Conservation (phyloP, 2,888 invertebrate species). For the Empis livida region DNA sequence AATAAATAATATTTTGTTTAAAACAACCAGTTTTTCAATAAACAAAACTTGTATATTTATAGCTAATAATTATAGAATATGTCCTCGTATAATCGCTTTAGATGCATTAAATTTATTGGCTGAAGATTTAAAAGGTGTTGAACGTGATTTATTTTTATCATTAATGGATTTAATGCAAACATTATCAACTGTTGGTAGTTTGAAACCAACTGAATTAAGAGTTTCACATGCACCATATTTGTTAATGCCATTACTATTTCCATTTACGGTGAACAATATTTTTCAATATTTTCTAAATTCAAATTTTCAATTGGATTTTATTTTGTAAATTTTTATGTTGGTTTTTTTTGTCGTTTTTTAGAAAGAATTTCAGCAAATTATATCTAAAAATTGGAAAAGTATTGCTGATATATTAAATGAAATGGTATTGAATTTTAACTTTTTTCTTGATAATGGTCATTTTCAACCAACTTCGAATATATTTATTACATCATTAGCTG, state of each 20-base stretch:
- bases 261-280: constrained; percentile 2
- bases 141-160: constrained; percentile 7
- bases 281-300: neutral
- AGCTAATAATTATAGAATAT: constrained; percentile 10
- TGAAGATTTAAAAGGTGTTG: constrained; percentile 8
- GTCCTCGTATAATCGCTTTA: constrained; percentile 8
- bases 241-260: constrained; percentile 10
- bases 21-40: no score
- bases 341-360: neutral
- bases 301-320: neutral
- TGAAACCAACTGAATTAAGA: constrained; percentile 11
- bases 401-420: constrained; percentile 10
- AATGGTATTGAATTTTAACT: constrained; percentile 8
- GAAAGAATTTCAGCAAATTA: constrained; percentile 5
- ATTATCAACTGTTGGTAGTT: constrained; percentile 10
- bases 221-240: constrained; percentile 12
- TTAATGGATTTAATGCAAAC: constrained; percentile 10
- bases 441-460: constrained; percentile 3
- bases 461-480: neutral
- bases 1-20: neutral
- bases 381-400: constrained; percentile 8
- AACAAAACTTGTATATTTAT: neutral
- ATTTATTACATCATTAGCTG: neutral
- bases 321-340: neutral
- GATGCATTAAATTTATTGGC: constrained; percentile 10